A percentile compares a stretch with the other conserved stretches of the same genome.
Evolutionary conservation across 2,888 invertebrate species (phyloP).

Genomic region (Microctonus brassicae): DNA sequence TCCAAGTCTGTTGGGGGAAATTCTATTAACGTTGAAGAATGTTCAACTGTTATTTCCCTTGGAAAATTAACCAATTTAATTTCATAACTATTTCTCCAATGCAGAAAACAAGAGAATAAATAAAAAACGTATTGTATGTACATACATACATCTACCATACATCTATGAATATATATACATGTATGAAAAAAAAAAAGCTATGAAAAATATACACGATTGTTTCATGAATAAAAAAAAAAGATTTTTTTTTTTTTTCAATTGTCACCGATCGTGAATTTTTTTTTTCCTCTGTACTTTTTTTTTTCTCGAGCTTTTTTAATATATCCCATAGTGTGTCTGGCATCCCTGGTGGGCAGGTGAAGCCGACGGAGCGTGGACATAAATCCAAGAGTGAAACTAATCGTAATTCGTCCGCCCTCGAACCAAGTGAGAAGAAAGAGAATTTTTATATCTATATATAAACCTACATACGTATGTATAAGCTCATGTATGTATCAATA

Average conservation of each 20-base stretch:
- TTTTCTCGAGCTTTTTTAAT: constrained; percentile 31
- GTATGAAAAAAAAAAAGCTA: too few relatives aligned
- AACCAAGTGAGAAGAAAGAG: constrained; percentile 24
- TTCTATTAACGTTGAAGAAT: not conserved
- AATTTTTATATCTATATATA: constrained; percentile 26
- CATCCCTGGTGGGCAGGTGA: constrained; percentile 51
- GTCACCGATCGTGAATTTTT: not conserved
- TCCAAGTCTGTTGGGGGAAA: not conserved
- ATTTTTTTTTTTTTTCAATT: constrained; percentile 1
- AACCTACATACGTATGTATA: not conserved
- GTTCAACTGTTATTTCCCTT: not conserved
- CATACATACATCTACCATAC: too few relatives aligned
- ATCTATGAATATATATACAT: too few relatives aligned
- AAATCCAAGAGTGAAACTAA: constrained; percentile 56
- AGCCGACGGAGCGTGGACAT: constrained; percentile 52
- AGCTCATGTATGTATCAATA: not conserved
- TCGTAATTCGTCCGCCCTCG: constrained; percentile 49
- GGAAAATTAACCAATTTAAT: not conserved
- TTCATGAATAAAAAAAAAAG: too few relatives aligned
- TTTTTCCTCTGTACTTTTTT: constrained; percentile 30
- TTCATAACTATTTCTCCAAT: not conserved
- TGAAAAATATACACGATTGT: too few relatives aligned
- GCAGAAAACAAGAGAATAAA: too few relatives aligned
- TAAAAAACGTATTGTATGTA: too few relatives aligned
- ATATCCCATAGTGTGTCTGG: constrained; percentile 5